phyloP scores from a whole-genome alignment of 2,888 invertebrate genomes.

The Heliconius charithonia region DNA sequence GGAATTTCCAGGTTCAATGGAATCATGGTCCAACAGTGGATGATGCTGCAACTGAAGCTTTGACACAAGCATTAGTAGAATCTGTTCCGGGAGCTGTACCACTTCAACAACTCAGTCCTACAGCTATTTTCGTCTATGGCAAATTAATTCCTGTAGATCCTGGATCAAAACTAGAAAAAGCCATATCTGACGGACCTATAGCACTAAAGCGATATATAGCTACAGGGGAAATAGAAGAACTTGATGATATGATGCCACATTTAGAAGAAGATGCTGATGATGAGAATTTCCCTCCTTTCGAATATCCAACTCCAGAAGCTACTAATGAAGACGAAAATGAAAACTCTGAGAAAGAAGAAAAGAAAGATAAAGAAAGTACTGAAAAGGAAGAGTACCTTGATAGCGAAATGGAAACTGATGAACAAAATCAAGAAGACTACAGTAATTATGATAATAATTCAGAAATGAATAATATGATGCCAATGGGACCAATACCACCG shows the following conservation, averaged over 20 bases:
- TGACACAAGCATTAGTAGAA: conserved; percentile 88
- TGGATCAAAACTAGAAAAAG: conserved; percentile 89
- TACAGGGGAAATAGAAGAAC: conserved; percentile 91
- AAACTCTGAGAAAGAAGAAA: conserved; percentile 59
- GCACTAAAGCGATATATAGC: conserved; percentile 90
- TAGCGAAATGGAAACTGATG: conserved; percentile 71
- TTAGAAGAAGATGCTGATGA: conserved; percentile 85
- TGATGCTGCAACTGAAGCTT: conserved; percentile 83
- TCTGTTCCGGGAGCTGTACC: conserved; percentile 92
- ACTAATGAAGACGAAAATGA: conserved; percentile 59
- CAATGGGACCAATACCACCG: conserved; percentile 57
- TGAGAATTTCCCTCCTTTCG: conserved; percentile 74
- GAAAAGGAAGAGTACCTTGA: conserved; percentile 68
- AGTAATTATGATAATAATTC: conserved; percentile 68
- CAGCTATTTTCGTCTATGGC: conserved; percentile 92
- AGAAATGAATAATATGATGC: conserved; percentile 61
- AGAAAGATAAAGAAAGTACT: conserved; percentile 63
- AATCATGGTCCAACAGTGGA: conserved; percentile 87
- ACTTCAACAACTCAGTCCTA: conserved; percentile 89
- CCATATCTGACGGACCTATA: conserved; percentile 90
- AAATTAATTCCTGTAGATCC: conserved; percentile 91
- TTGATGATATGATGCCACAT: conserved; percentile 90
- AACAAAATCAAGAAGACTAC: conserved; percentile 72
- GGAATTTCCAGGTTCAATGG: conserved; percentile 99
- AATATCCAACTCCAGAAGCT: conserved; percentile 68